Base-by-base conservation (phyloP, 92 coral and sea anemone species). In the Virgularia gustaviana region DNA sequence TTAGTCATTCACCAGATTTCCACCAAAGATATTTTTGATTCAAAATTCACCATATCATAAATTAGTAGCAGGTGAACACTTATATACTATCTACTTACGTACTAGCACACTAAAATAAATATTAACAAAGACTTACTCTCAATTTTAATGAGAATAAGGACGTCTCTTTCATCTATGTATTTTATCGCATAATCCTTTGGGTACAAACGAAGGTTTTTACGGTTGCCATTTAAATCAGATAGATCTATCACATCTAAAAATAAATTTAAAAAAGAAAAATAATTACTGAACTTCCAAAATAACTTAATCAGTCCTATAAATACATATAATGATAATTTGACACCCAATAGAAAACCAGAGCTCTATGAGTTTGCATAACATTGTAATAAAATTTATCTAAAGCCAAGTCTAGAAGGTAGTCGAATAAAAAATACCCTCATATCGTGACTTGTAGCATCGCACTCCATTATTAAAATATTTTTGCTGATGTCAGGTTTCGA, bases 121-220 rank as follows among this genome's bases (percentile, higher is more conserved):
- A 10, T 12, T 20, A n/a, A 29, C 29, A 19, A 53, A 49, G 4
- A 39, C 87, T 57, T 83, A 92, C 98, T 92, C 75, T 92, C 98
- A 39, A 88, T 91, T 54, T 82, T 92, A 39, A 92, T 91, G 1
- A 92, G 96, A 59, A 92, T 76, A 2, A 92, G 87, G 33, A 72
- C 83, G 51, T 92, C 98, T 56, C 98, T 79, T 72, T 88, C 86
- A 18, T 70, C 85, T 22, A 92, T 80, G 41, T 86, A 80, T 39
- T 92, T 92, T 9, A 83, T 89, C 23, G 94, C 98, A 83, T 92
- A 89, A 54, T 92, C 98, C 33, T 85, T 79, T 0, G 96, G 98
- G 56, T 85, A 72, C 18, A 77, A 84, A 47, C 72, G 65, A 11
- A 92, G 83, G 79, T 92, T 80, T 70, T 92, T 92, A 49, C 90